These are phyloP conservation scores for Nemotelus nigrinus DNA, from an alignment of 2,888 invertebrate species.

Conservation along the genomic window DNA sequence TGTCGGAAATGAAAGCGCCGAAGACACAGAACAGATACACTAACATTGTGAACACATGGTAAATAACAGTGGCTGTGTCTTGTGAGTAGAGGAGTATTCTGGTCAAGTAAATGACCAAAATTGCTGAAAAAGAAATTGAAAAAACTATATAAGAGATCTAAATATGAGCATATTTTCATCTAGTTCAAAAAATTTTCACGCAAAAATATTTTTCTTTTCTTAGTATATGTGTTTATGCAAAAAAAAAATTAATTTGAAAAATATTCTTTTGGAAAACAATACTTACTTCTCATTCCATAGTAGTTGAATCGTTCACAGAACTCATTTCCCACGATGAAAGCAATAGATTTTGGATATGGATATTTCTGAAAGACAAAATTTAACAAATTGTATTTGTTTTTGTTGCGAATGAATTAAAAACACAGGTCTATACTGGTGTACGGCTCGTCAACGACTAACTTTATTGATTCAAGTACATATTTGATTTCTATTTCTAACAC, in stretches of 20 bases:
- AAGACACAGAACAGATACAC: constrained; percentile 81
- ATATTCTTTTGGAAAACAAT: not conserved
- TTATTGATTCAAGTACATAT: too few species aligned
- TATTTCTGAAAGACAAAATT: constrained; percentile 33
- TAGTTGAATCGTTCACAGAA: constrained; percentile 96
- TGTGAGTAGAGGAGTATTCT: constrained; percentile 72
- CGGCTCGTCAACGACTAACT: too few species aligned
- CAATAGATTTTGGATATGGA: constrained; percentile 77
- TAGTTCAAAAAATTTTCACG: too few species aligned
- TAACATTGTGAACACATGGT: constrained; percentile 77
- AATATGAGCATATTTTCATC: too few species aligned
- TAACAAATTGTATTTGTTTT: not conserved
- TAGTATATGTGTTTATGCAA: not conserved
- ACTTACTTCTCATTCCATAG: constrained; percentile 93
- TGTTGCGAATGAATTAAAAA: too few species aligned
- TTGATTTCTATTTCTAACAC: too few species aligned
- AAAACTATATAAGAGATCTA: too few species aligned
- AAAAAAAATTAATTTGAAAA: not conserved
- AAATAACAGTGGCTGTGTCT: constrained; percentile 76
- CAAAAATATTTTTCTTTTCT: not conserved
- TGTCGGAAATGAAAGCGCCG: constrained; percentile 83
- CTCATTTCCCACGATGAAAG: constrained; percentile 92
- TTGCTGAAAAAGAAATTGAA: constrained; percentile 67
- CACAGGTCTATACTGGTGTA: too few species aligned
- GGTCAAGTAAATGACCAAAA: constrained; percentile 78